phyloP scores from a whole-genome alignment of 1,140 invertebrate genomes.

The Acromyrmex echinatior region DNA sequence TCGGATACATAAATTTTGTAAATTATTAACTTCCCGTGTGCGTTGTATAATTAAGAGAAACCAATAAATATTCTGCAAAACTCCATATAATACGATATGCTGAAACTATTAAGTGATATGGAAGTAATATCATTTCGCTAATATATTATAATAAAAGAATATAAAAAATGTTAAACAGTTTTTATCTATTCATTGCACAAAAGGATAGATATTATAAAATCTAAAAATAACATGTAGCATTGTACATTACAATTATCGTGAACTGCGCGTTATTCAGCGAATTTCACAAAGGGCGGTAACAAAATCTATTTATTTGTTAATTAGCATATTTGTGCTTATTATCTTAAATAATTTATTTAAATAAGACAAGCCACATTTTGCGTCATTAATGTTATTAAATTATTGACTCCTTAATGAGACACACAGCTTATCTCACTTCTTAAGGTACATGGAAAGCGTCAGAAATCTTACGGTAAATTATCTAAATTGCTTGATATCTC shows the following conservation, averaged over 20 bases:
- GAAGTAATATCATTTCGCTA: background rate
- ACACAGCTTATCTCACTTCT: background rate
- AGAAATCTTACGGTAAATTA: slow-evolving; percentile 39
- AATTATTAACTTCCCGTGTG: background rate
- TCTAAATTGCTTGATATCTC: slow-evolving; percentile 33
- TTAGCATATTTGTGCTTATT: slow-evolving; percentile 24
- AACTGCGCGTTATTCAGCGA: background rate
- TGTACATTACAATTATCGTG: background rate
- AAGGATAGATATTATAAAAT: background rate
- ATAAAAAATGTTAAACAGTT: background rate
- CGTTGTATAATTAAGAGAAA: background rate
- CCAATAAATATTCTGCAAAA: background rate
- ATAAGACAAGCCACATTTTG: background rate
- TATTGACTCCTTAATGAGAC: background rate
- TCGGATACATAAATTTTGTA: background rate
- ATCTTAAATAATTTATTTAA: background rate
- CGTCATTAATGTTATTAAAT: slow-evolving; percentile 34
- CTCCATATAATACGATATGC: no score
- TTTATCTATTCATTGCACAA: background rate
- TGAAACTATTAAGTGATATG: background rate
- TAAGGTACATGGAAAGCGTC: background rate
- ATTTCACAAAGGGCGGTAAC: background rate
- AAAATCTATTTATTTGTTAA: slow-evolving; percentile 30
- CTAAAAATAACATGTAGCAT: background rate
- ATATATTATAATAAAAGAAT: background rate